phyloP scores from a whole-genome alignment of 2,888 invertebrate genomes.

The Leptopilina syphax region DNA sequence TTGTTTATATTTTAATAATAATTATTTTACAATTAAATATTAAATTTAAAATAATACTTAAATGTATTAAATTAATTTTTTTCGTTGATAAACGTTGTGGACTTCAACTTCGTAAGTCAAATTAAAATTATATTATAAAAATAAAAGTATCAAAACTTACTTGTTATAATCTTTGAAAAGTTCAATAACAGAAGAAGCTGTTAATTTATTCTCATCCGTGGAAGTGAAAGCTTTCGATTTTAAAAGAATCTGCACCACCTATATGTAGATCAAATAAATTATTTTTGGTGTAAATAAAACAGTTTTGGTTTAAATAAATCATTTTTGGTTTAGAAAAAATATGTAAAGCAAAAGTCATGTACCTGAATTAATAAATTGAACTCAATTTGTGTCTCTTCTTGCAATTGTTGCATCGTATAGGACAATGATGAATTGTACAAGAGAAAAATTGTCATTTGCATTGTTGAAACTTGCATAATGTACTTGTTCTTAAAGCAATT shows the following conservation, averaged over 20 bases:
- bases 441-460: conserved; percentile 98
- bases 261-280: no score
- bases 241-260: conserved; percentile 95
- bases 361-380: conserved; percentile 87
- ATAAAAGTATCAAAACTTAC: conserved; percentile 76
- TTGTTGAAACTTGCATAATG: conserved; percentile 95
- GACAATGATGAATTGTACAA: conserved; percentile 94
- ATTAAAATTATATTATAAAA: background rate
- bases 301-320: no score
- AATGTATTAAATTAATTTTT: no score
- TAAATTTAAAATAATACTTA: no score
- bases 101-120: no score
- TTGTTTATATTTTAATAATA: no score
- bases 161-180: conserved; percentile 90
- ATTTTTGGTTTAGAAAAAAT: no score
- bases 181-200: conserved; percentile 85
- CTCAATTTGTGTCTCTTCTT: conserved; percentile 92
- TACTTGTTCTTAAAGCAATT: conserved; percentile 95
- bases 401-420: conserved; percentile 92
- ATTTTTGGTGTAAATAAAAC: no score
- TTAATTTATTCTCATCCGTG: conserved; percentile 86
- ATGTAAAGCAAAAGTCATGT: conserved; percentile 12
- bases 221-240: conserved; percentile 94
- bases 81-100: no score
- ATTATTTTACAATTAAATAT: no score